Base-by-base conservation (phyloP, 2,113 vertebrate genomes). In the Neogobius melanostomus region DNA sequence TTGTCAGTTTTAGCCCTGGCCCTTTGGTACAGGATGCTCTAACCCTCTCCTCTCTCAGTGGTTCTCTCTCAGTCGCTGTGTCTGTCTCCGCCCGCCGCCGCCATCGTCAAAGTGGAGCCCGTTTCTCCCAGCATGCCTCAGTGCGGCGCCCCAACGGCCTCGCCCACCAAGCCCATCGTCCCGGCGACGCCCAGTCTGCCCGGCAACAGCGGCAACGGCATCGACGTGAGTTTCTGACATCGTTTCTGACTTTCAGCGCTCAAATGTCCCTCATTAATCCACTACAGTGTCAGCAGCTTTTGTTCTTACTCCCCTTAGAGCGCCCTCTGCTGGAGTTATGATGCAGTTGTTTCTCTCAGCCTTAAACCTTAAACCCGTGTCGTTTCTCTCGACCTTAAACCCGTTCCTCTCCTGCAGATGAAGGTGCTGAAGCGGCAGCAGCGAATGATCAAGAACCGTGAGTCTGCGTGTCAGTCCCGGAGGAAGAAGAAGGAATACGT, bases 401-500 rank as follows among this genome's bases (percentile, higher is more conserved):
- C 14, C 12, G 2, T 10, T 54, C 36, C 12, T 6, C 1, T 6
- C 14, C 1, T 42, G 8, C 76, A 97, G 95, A 90, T 95, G 67
- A 97, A 97, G 88, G 91, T 96, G 43, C 82, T 97, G 85, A 97
- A 97, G 88, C 87, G 96, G 36, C 96, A 97, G 90, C 96, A 97
- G 90, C 88, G 96, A 15, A 97, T 97, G 96, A 97, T 97, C 48
- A 97, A 97, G 91, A 97, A 97, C 92, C 81, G 95, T 0, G 96
- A 97, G 88, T 96, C 95, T 0, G 96, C 95, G 1, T 97, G 95
- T 68, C 95, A 96, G 93, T 96, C 95, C 0, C 90, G 96, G 56
- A 91, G 92, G 82, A 97, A 97, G 91, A 97, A 97, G 92, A 97
- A 97, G 71, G 96, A 97, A 78, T 97, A 97, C 21, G 88, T 97